A percentile compares a stretch with the other conserved stretches of the same genome.
Evolutionary conservation across 1,140 invertebrate species (phyloP).

Genomic region (Papilio polyxenes): DNA sequence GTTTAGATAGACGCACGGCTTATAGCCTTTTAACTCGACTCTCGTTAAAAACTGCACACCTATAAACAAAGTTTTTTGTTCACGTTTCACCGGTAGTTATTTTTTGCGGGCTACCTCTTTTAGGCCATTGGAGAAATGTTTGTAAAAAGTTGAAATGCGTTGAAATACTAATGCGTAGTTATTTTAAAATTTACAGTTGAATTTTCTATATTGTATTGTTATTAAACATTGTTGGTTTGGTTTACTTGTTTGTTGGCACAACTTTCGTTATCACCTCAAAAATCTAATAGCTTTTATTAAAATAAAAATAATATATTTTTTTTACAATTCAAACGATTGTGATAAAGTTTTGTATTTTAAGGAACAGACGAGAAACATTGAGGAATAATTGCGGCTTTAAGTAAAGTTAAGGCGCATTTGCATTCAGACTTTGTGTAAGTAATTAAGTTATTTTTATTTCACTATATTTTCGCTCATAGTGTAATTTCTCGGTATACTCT

Average conservation of each 20-base stretch:
- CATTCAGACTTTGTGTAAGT: constrained; percentile 13
- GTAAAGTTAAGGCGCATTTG: constrained; percentile 25
- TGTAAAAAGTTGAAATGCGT: constrained; percentile 7
- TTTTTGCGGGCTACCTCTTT: constrained; percentile 39
- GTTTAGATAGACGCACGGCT: not conserved
- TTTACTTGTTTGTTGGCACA: too few species aligned
- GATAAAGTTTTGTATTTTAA: not conserved
- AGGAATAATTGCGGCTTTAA: constrained; percentile 17
- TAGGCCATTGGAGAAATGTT: constrained; percentile 25
- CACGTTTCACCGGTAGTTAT: constrained; percentile 39
- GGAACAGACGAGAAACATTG: not conserved
- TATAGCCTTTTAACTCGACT: constrained; percentile 26
- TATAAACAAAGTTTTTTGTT: constrained; percentile 42
- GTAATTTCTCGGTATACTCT: constrained; percentile 7
- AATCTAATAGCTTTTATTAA: not conserved
- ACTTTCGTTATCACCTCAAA: too few species aligned
- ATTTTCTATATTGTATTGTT: too few species aligned
- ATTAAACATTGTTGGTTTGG: too few species aligned
- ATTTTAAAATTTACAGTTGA: not conserved
- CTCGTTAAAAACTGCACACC: constrained; percentile 33
- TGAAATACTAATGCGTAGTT: not conserved
- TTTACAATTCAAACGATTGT: not conserved
- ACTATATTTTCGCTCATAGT: constrained; percentile 15
- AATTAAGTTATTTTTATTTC: constrained; percentile 11
- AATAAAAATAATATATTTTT: not conserved